These are phyloP conservation scores for Syndactyla subalaris DNA, from an alignment of 2,797 vertebrate genomes.

Conservation along the genomic window DNA sequence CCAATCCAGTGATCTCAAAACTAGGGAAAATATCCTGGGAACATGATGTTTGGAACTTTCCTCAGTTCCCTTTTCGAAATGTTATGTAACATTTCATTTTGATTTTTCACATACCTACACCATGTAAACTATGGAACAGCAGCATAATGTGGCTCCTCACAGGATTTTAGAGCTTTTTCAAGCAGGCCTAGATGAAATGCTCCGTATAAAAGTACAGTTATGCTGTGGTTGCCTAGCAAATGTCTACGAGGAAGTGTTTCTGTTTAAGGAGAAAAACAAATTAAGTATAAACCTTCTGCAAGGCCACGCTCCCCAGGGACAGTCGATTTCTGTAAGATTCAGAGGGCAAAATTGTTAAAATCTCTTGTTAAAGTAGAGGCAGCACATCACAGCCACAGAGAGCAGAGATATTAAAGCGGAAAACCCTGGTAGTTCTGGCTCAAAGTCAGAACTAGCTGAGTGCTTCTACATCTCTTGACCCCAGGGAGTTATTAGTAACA, in stretches of 20 bases:
- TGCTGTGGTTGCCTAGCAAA: slow-evolving; percentile 8
- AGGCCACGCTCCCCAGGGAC: background rate
- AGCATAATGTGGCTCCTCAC: background rate
- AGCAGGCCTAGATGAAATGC: background rate
- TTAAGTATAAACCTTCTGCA: slow-evolving; percentile 24
- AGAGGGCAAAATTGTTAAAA: slow-evolving; percentile 14
- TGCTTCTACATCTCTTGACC: background rate
- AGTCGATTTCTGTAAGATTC: background rate
- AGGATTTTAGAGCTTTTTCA: background rate
- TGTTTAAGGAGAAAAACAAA: slow-evolving; percentile 58
- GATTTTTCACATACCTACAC: slow-evolving; percentile 1
- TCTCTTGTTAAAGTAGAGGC: slow-evolving; percentile 6
- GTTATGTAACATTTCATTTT: background rate
- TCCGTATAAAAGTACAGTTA: background rate
- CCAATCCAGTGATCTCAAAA: background rate
- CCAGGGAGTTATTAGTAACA: slow-evolving; percentile 21
- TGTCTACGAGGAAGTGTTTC: background rate
- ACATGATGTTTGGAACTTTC: background rate
- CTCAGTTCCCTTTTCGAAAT: background rate
- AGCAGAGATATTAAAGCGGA: background rate
- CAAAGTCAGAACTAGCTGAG: background rate
- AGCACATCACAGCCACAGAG: background rate
- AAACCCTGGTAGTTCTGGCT: slow-evolving; percentile 10
- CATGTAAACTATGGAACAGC: background rate
- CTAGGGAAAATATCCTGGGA: background rate